Base-by-base conservation (phyloP, 2,888 invertebrate genomes). In the Leptinotarsa juncta region DNA sequence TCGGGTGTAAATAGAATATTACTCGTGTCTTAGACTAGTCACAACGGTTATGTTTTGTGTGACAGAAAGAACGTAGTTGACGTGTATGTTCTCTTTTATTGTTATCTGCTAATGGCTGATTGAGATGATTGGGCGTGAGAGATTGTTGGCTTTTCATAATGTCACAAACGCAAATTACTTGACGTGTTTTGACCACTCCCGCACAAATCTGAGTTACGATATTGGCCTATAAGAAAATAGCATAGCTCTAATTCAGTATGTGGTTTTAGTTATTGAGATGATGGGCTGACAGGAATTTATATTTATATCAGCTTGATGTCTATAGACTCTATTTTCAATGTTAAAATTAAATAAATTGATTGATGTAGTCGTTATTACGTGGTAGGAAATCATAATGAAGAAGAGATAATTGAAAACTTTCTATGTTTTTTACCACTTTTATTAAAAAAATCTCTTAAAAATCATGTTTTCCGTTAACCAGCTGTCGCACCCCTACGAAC, bases 51-150 rank as follows among this genome's bases (percentile, higher is more conserved):
- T 66, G 20, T 67, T 48, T 50, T 20, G n/a, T 32, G 26, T 5
- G 16, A 42, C n/a, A 18, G 67, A 65, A 60, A 32, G 62, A 42
- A 32, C 62, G n/a, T 32, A 62, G 62, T 42, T 18, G 32, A 75
- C 75, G 71, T 76, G 75, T 76, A 77, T 73, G 79, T 74, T 79
- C 78, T 79, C 79, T 78, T 78, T 80, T 73, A 77, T 78, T 78
- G 78, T 79, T 77, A 79, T 76, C 77, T 78, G 79, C 82, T 80
- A 81, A 82, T 82, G 82, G 82, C 79, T 80, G 81, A 78, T 80
- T 77, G 81, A 77, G 70, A 77, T 79, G 79, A 76, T 79, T 77
- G 79, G 78, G 78, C 75, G 75, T 75, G 72, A 60, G 75, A 70
- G 72, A 73, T 57, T 72, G 75, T 68, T 65, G 73, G 74, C 73